These are phyloP conservation scores for Pedionomus torquatus DNA, from an alignment of 2,113 vertebrate genomes.

Conservation along the genomic window DNA sequence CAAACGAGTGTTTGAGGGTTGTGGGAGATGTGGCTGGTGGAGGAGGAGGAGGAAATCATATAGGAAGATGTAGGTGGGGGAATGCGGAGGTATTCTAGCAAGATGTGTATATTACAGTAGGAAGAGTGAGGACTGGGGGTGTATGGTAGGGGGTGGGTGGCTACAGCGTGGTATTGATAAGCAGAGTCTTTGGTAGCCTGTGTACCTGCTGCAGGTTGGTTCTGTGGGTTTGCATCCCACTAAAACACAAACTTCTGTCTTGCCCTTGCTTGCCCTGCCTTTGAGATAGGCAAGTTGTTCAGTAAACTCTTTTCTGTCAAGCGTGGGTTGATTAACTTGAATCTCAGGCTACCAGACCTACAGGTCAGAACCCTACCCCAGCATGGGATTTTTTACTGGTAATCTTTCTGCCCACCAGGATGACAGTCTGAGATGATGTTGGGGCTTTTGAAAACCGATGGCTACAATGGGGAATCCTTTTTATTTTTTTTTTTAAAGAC, in stretches of 20 bases:
- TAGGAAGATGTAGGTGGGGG: neutral
- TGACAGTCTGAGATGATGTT: neutral
- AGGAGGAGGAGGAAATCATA: neutral
- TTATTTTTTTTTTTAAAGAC: neutral
- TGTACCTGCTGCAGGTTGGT: neutral
- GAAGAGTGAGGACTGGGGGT: neutral
- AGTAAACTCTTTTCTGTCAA: neutral
- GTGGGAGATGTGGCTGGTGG: neutral
- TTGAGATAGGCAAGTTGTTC: neutral
- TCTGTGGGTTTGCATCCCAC: neutral
- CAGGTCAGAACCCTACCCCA: neutral
- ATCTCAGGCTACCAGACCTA: neutral
- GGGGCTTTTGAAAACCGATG: neutral
- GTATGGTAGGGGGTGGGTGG: neutral
- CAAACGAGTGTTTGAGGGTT: neutral
- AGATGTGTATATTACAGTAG: neutral
- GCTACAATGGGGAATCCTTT: neutral
- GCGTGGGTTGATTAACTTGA: neutral
- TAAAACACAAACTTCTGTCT: neutral
- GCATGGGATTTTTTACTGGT: neutral
- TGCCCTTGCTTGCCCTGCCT: neutral
- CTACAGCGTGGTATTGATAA: neutral
- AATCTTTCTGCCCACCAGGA: neutral
- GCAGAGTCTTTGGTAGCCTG: neutral
- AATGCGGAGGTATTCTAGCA: neutral